These are phyloP conservation scores for Enteromius afrohamiltoni DNA, from an alignment of 2,797 vertebrate genomes.

Conservation along the genomic window DNA sequence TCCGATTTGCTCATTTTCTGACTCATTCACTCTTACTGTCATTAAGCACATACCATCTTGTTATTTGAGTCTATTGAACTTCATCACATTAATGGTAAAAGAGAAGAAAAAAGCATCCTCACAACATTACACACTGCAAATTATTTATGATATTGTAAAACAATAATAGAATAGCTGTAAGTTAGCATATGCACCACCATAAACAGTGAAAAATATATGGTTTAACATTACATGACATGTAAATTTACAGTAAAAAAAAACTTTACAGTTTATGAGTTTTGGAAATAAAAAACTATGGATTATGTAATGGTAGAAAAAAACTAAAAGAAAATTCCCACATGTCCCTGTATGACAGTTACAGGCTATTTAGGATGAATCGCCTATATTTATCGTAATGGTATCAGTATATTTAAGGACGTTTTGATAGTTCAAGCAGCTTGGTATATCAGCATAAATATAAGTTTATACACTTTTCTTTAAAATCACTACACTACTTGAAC, in stretches of 20 bases:
- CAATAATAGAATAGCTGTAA: not conserved
- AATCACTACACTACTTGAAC: not conserved
- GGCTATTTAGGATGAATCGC: not conserved
- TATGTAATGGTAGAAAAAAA: not conserved
- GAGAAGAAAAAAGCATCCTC: not conserved
- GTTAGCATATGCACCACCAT: not conserved
- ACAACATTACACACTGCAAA: not conserved
- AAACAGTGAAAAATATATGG: not conserved
- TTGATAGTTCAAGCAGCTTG: not conserved
- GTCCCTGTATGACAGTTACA: too few relatives aligned
- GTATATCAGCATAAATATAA: not conserved
- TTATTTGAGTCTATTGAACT: constrained; percentile 10
- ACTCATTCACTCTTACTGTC: constrained; percentile 11
- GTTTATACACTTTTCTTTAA: not conserved
- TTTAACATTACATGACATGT: not conserved
- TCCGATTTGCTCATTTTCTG: constrained; percentile 28
- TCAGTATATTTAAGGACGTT: not conserved
- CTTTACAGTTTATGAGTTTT: not conserved
- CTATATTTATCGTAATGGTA: not conserved
- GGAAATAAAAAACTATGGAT: not conserved
- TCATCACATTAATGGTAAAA: not conserved
- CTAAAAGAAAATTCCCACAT: not conserved
- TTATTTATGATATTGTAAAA: not conserved
- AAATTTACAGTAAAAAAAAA: not conserved
- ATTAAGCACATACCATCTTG: constrained; percentile 2